Percentiles rank a stretch among this genome's conserved stretches.
phyloP scores from a whole-genome alignment of 2,113 vertebrate species.

The Gymnorhina tibicen region DNA sequence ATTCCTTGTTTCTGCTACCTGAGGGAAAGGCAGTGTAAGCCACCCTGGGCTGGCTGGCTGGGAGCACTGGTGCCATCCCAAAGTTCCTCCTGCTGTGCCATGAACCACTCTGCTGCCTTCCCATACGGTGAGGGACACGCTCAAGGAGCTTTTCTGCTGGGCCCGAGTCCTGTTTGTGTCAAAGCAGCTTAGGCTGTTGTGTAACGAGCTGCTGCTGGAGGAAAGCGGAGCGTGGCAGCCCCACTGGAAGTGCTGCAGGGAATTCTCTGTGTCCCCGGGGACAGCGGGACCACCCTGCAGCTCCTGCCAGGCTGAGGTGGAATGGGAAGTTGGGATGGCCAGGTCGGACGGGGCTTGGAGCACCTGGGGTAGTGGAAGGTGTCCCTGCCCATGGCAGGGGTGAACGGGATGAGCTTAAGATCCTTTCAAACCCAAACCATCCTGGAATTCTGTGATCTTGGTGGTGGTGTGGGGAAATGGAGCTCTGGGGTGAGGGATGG shows the following conservation, averaged over 20 bases:
- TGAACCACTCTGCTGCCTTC: no score
- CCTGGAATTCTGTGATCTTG: neutral
- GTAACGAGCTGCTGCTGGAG: neutral
- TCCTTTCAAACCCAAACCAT: neutral
- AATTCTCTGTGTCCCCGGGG: neutral
- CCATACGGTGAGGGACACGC: neutral
- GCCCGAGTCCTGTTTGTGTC: neutral
- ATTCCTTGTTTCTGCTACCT: rapidly evolving
- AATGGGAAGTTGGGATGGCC: neutral
- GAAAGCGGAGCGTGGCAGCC: neutral
- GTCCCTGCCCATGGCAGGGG: neutral
- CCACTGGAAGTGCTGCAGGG: neutral
- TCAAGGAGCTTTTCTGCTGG: neutral
- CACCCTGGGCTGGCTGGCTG: neutral
- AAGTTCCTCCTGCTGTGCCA: neutral
- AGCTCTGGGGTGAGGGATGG: neutral
- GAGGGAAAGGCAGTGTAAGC: neutral
- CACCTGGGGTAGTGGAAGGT: neutral
- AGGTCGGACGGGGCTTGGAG: neutral
- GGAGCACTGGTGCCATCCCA: neutral
- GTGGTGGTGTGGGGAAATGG: rapidly evolving
- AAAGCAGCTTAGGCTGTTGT: constrained; percentile 6
- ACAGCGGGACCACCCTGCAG: neutral
- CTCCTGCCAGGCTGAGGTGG: neutral
- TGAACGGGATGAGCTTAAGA: rapidly evolving